Evolutionary conservation across 2,888 invertebrate species (phyloP), one percentile per base, ranked within the genome.

Genomic region (Heterodera filipjevi): DNA sequence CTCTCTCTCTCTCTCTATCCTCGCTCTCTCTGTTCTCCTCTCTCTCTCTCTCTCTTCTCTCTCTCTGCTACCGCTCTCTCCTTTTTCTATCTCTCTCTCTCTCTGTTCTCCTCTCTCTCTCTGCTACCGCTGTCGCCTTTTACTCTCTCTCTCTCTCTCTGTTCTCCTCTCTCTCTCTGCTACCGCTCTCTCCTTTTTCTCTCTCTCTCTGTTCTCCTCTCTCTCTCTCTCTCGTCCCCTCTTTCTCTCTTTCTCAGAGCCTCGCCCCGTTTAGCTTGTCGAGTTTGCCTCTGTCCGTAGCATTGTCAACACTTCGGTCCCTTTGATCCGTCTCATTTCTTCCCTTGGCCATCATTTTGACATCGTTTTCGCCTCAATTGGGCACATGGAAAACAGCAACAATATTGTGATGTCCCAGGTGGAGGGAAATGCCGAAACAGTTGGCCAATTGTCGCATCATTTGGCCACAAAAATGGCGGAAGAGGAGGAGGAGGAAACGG

Each of bases 281-380:
- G 27, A 59, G 5, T n/a, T 59, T 59, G 22, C n/a, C 27, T 59
- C 59, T 27, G 22, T 59, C 22, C 10, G n/a, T 10, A 5, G n/a
- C 27, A n/a, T 59, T 59, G 27, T 27, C 27, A 22, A 59, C 10
- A 59, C 59, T 59, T 59, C 27, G 59, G 59, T 59, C 22, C 59
- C 59, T 27, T 27, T 59, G 59, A 59, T 59, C 27, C 59, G 59
- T 27, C 27, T 59, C 59, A 59, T 59, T 12, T 59, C 59, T 12
- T 5, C 10, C 22, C 16, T n/a, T 3, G 73, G 73, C 14, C 49
- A 73, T 14, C 44, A 49, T 35, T 73, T 73, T 73, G 73, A 73
- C 35, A 35, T 73, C 33, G 64, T 73, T 73, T 64, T 73, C 44
- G 49, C 64, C 27, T 59, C 59, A 59, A n/a, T 59, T 59, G 10